phyloP scores from a whole-genome alignment of 2,888 invertebrate species.

The Rhingia rostrata region DNA sequence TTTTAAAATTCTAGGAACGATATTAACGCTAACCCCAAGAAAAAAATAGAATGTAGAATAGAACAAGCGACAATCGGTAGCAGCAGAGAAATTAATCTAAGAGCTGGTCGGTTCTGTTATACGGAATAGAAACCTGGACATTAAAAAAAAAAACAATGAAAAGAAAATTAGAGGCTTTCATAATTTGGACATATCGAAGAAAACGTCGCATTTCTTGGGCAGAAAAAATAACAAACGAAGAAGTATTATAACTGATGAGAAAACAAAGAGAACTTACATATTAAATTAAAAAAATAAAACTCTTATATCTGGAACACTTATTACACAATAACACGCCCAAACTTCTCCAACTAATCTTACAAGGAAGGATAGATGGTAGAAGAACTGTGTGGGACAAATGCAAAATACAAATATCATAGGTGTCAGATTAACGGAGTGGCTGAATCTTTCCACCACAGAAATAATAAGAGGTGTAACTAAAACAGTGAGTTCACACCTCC shows the following conservation, averaged over 20 bases:
- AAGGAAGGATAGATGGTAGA: no score
- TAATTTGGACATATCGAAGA: conserved; percentile 23
- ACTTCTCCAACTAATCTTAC: no score
- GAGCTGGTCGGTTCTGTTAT: conserved; percentile 12
- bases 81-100: conserved; percentile 3
- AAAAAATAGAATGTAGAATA: conserved; percentile 13
- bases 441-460: no score
- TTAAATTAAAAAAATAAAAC: no score
- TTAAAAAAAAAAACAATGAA: background rate
- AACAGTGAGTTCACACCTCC: no score
- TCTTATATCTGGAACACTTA: no score
- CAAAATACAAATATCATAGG: no score
- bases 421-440: no score
- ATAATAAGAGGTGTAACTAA: no score
- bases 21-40: background rate
- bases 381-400: no score
- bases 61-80: background rate
- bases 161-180: conserved; percentile 8
- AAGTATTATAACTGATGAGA: background rate
- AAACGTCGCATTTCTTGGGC: background rate
- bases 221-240: background rate
- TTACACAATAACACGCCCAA: no score
- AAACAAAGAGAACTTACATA: no score
- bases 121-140: background rate
- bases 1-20: background rate